Percentiles rank a stretch among this genome's conserved stretches.
Conservation (phyloP, 2,888 invertebrate genomes). For the Hemistola chrysoprasaria region DNA sequence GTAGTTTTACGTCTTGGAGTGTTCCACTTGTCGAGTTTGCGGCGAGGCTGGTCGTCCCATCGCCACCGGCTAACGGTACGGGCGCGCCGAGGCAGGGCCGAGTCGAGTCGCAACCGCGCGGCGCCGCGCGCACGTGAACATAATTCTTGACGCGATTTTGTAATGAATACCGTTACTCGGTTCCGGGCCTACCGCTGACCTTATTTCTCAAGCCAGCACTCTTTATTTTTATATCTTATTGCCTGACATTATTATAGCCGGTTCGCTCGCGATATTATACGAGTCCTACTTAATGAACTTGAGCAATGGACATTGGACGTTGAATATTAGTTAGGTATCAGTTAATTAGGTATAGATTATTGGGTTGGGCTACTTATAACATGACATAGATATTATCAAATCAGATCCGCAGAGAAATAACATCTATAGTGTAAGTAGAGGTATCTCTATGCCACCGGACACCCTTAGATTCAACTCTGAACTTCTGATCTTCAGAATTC, state of each 20-base stretch:
- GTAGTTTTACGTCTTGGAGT: conserved; percentile 33
- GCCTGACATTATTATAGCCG: conserved; percentile 53
- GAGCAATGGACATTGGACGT: conserved; percentile 5
- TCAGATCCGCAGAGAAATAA: too few relatives aligned
- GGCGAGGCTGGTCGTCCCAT: conserved; percentile 52
- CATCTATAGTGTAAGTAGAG: too few relatives aligned
- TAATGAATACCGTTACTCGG: conserved; percentile 78
- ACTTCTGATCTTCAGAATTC: too few relatives aligned
- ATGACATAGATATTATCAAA: too few relatives aligned
- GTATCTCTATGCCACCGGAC: too few relatives aligned
- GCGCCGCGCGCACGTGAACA: conserved; percentile 73
- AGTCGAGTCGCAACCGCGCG: too few relatives aligned
- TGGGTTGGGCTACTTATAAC: too few relatives aligned
- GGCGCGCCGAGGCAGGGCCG: conserved; percentile 53
- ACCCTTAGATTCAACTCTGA: too few relatives aligned
- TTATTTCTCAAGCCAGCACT: conserved; percentile 72
- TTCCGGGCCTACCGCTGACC: conserved; percentile 78
- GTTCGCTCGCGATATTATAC: conserved; percentile 38
- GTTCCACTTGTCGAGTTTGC: conserved; percentile 61
- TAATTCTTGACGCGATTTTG: conserved; percentile 82
- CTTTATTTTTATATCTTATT: conserved; percentile 74
- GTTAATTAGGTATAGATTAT: too few relatives aligned
- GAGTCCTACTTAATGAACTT: conserved; percentile 40
- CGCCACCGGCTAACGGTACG: conserved; percentile 67
- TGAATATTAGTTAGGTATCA: too few relatives aligned